phyloP scores from a whole-genome alignment of 64 coral and sea anemone genomes.

The Hydrozoanthus tunicans region DNA sequence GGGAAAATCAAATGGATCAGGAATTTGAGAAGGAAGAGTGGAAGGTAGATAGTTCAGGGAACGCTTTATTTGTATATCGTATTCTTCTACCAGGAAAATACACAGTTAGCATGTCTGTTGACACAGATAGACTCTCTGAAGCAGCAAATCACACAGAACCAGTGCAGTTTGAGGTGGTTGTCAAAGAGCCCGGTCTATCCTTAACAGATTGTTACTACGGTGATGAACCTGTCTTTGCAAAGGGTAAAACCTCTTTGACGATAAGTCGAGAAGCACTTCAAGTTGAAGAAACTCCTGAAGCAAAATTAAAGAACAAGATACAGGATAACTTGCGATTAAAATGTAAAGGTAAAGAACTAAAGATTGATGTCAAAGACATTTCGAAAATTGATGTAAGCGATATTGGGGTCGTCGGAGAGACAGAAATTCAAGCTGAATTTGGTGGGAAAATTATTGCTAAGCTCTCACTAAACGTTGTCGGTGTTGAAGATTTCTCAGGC shows the following conservation, averaged over 20 bases:
- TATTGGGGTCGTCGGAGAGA: neutral
- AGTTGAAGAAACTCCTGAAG: neutral
- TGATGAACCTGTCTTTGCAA: conserved; percentile 14
- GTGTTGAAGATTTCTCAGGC: neutral
- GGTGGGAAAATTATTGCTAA: neutral
- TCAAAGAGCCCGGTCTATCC: neutral
- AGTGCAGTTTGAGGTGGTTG: neutral
- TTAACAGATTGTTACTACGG: neutral
- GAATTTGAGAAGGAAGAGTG: neutral
- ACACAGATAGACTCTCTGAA: neutral
- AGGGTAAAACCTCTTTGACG: neutral
- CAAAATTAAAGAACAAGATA: neutral
- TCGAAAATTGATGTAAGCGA: neutral
- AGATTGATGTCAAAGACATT: neutral
- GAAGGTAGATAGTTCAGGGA: neutral
- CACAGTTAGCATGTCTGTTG: neutral
- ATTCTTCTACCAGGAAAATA: neutral
- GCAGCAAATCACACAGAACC: neutral
- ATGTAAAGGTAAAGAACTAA: neutral
- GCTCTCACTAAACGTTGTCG: conserved; percentile 6
- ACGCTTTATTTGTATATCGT: neutral
- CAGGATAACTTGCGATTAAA: neutral
- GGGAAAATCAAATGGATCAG: too few species aligned
- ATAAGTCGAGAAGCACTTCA: neutral
- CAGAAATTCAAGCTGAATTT: neutral